phyloP scores from a whole-genome alignment of 1,140 invertebrate species.

The Leptinotarsa lineolata region DNA sequence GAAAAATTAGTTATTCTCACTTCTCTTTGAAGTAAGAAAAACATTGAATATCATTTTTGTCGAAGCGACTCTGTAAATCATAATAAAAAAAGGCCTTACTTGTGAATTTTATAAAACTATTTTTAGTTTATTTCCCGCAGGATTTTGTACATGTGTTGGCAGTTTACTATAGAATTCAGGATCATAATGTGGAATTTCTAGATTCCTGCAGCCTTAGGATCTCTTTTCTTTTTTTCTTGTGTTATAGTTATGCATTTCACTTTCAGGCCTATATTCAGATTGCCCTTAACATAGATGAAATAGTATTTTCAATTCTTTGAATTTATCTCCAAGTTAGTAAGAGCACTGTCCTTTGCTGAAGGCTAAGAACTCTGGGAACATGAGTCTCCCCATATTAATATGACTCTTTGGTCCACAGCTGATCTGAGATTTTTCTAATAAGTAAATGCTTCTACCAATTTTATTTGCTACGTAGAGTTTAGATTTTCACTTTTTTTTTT shows the following conservation, averaged over 20 bases:
- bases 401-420: not conserved
- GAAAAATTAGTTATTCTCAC: no score
- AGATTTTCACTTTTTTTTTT: no score
- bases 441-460: not conserved
- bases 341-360: not conserved
- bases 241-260: not conserved
- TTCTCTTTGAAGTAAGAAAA: no score
- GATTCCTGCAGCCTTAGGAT: not conserved
- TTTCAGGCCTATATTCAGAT: not conserved
- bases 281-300: not conserved
- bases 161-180: slow-evolving; percentile 14
- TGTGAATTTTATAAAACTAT: not conserved
- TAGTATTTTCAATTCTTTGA: not conserved
- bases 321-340: slow-evolving; percentile 13
- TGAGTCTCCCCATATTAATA: slow-evolving; percentile 9
- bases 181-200: not conserved
- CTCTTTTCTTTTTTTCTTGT: slow-evolving; percentile 1
- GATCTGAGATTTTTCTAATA: not conserved
- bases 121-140: not conserved
- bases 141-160: not conserved
- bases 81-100: slow-evolving; percentile 1
- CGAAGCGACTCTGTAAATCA: no score
- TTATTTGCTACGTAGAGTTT: not conserved
- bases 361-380: not conserved
- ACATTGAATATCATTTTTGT: no score